Evolutionary conservation across 2,797 vertebrate species (phyloP), one percentile per base, ranked within the genome.

Genomic region (Sphenodon punctatus): DNA sequence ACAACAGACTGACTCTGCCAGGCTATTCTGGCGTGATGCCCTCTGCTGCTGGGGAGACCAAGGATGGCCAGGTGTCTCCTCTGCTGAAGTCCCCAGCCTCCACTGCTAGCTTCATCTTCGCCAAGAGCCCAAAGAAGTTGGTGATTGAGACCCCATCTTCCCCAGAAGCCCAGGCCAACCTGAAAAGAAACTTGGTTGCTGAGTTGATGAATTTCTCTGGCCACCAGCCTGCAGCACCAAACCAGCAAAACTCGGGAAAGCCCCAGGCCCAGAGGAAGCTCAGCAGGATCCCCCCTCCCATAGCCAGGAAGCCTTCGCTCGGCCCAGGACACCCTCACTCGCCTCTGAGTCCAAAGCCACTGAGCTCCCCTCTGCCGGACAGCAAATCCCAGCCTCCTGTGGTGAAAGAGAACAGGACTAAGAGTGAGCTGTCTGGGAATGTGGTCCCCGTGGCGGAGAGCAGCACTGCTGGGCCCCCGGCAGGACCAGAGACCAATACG

Each of bases 91-190:
- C 98, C 0, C 95, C 98, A 1, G 95, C 97, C 67, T 97, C 96
- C 72, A 98, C 95, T 0, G 98, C 98, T 86, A 99, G 97, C 93
- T 99, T 99, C 84, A 97, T 99, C 92, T 99, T 99, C 65, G 96
- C 98, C 79, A 99, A 97, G 93, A 97, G 96, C 93, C 91, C 96
- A 77, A 97, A 94, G 91, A 98, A 94, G 88, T 87, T 97, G 87
- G 96, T 96, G 75, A 94, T 97, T 4, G 97, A 98, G 71, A 95
- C 96, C 5, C 89, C 95, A 0, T 85, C 95, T 3, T 95, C 94
- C 7, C 87, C 93, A 0, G 97, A 97, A 72, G 88, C 84, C 2
- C 97, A 96, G 87, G 90, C 94, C 1, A 95, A 94, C 64, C 81
- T 95, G 48, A 96, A 96, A 85, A 96, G 90, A 78, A 97, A 95